Base-by-base conservation (phyloP, 2,888 invertebrate species). In the Hermodice carunculata region DNA sequence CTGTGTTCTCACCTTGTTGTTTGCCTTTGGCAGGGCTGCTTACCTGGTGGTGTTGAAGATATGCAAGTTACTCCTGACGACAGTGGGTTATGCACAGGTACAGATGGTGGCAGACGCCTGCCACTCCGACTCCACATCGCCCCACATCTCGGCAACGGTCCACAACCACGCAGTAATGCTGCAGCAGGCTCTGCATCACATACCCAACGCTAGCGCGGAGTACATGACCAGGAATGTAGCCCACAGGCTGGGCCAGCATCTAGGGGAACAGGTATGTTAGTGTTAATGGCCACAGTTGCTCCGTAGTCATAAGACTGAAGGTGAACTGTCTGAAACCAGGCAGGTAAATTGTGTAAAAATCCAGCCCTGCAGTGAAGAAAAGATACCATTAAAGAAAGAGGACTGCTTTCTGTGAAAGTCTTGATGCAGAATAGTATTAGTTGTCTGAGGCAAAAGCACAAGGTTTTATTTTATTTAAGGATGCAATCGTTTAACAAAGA, bases 11-110 rank as follows among this genome's bases (percentile, higher is more conserved):
- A n/a, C n/a, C n/a, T n/a, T n/a, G n/a, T n/a, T n/a, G n/a, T n/a
- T n/a, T n/a, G n/a, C n/a, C 14, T 6, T 48, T 70, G 66, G 28
- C 71, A 91, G 94, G 77, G 92, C 94, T 63, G 95, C 96, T 11
- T 96, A 94, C 86, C 89, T 95, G 79, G 93, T 94, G 49, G 92
- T 96, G 71, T 89, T 97, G 78, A 93, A 94, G 82, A 89, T 97
- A 74, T 92, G 93, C 74, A 97, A 97, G 87, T 87, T 98, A 66
- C 91, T 95, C 78, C 88, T 98, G 58, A 94, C 94, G 34, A 93
- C 95, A 8, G 90, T 96, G 67, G 95, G 93, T 11, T 93, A 94
- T 80, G 86, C 87, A 56, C 81, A 85, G 49, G 83, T 87, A 24
- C 85, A 85, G 70, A 81, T 86, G 49, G 86, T 86, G 11, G 84